Base-by-base conservation (phyloP, 2,888 invertebrate genomes). In the Polydrusus pterygomalis region DNA sequence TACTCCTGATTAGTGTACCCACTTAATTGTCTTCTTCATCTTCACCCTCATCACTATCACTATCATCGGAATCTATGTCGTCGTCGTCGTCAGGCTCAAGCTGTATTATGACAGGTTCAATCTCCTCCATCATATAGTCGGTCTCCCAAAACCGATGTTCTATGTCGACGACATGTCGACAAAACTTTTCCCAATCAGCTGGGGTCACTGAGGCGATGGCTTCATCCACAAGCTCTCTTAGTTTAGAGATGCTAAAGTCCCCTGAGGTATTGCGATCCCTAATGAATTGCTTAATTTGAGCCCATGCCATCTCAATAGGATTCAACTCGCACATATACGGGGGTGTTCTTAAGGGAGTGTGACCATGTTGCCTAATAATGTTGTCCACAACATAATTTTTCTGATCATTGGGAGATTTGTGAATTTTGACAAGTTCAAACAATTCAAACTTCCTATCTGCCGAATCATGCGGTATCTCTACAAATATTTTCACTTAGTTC, bases 241-340 rank as follows among this genome's bases (percentile, higher is more conserved):
- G 10, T 25, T n/a, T 38, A 10, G 7, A 2, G 1, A 56, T 56
- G 1, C n/a, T 56, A 25, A 69, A 69, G 0, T 56, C 56, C 20
- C 69, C 69, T 8, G 58, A n/a, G 7, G 69, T 69, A 38, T 69
- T 69, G 40, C 56, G 69, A 17, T 8, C 15, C 45, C 56, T 40
- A 15, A 69, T 69, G 18, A 34, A 45, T 3, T 45, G 17, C 17
- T 69, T 69, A 13, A 69, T 11, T 58, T 69, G 69, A 0, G 69
- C 43, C 69, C 69, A 69, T 25, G 18, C 43, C 56, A 69, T n/a
- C 34, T 69, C 69, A 11, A 69, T 58, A 5, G 60, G 69, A n/a
- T 58, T 69, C 6, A 69, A 34, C 10, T 58, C 58, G 10, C 69
- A 58, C 58, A 69, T 69, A 47, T 58, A 69, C 1, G 69, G 54